Percentiles rank a stretch among this genome's conserved stretches.
phyloP scores from a whole-genome alignment of 2,797 vertebrate genomes.

The Gadopsis bispinosus region DNA sequence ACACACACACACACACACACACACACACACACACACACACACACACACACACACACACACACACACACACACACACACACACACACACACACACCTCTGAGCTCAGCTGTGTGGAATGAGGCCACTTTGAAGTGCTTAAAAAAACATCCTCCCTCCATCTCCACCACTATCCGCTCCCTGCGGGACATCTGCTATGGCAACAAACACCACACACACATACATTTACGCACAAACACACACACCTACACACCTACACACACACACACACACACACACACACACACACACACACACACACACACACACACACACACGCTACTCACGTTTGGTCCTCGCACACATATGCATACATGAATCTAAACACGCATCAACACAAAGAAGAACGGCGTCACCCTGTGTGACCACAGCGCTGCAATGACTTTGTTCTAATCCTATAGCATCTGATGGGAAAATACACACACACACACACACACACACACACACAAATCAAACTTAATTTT shows the following conservation, averaged over 20 bases:
- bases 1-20: slow-evolving; percentile 9
- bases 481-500: slow-evolving; percentile 15
- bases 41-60: slow-evolving; percentile 2
- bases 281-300: neutral
- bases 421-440: slow-evolving; percentile 1
- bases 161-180: slow-evolving; percentile 64
- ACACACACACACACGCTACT: too few relatives aligned
- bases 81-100: slow-evolving; percentile 55
- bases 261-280: slow-evolving; percentile 7
- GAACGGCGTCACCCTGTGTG: neutral
- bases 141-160: slow-evolving; percentile 66
- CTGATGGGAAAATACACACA: slow-evolving; percentile 31
- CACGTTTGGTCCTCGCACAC: slow-evolving; percentile 12
- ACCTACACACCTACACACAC: neutral
- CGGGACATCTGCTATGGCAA: slow-evolving; percentile 73
- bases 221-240: slow-evolving; percentile 5
- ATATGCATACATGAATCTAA: slow-evolving; percentile 30
- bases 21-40: slow-evolving; percentile 12
- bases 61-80: slow-evolving; percentile 28
- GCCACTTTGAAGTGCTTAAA: slow-evolving; percentile 80
- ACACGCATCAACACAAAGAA: slow-evolving; percentile 39
- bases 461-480: slow-evolving; percentile 8
- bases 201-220: slow-evolving; percentile 36
- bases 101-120: slow-evolving; percentile 81
- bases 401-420: slow-evolving; percentile 29